Evolutionary conservation across 2,113 vertebrate species (phyloP), one percentile per base, ranked within the genome.

Genomic region (Clinocottus analis): DNA sequence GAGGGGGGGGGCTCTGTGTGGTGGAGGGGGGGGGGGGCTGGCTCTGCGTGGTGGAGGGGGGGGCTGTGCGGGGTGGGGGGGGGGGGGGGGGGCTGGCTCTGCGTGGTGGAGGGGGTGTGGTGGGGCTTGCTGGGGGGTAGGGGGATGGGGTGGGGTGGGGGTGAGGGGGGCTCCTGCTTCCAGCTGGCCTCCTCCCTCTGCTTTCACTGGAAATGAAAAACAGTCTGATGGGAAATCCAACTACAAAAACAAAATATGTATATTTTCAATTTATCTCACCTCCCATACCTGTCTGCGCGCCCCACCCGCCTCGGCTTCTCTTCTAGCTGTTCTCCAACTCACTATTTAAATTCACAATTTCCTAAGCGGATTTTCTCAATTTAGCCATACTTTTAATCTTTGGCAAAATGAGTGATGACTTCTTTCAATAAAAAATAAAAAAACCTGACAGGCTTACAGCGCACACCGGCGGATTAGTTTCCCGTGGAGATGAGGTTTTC

Each of bases 301-400:
- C 84, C 76, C 85, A 86, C 85, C 66, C 85, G 83, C 71, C 83
- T 76, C 75, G 59, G 95, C 95, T 95, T 94, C 95, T 95, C 94
- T 94, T 92, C 95, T 91, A 91, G 90, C 96, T 94, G 94, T 94
- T 96, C 92, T 95, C 90, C 92, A 93, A 94, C 80, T 91, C 82
- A 68, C 96, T 95, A 98, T 99, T 98, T 97, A 97, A 98, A 99
- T 99, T 97, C 96, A 95, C 86, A 96, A 97, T 97, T 56, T 96
- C 96, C 95, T 98, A 97, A 98, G 97, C 97, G 96, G 97, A 97
- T 99, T 99, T 98, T 97, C 97, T 98, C 97, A 98, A 98, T 99
- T 98, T 98, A 98, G 97, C 96, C 96, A 96, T 97, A 97, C 96
- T 98, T 98, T 98, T 99, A 99, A 98, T 99, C 97, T 98, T 97